A percentile compares a stretch with the other conserved stretches of the same genome.
Evolutionary conservation across 1,140 invertebrate species (phyloP).

Genomic region (Aphelinus certus): DNA sequence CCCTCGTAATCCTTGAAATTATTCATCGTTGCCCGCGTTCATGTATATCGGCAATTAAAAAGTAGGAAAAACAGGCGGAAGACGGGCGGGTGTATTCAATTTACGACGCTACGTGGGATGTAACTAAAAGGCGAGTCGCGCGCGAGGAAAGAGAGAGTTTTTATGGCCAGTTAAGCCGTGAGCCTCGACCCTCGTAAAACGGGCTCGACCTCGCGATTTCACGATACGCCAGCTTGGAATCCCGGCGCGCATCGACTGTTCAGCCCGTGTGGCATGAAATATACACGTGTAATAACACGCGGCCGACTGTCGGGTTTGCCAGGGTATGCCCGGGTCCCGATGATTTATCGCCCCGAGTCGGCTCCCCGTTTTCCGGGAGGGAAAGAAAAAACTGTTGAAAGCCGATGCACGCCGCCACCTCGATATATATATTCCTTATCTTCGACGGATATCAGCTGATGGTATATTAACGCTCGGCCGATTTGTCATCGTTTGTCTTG

Average conservation of each 20-base stretch:
- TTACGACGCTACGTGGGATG: background rate
- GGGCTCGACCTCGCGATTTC: background rate
- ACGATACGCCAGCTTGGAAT: background rate
- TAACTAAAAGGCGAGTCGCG: no score
- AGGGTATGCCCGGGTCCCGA: background rate
- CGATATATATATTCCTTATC: no score
- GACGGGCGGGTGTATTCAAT: background rate
- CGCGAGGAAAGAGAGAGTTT: conserved; percentile 7
- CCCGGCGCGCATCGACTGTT: background rate
- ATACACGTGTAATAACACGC: no score
- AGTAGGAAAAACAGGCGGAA: no score
- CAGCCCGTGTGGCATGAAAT: background rate
- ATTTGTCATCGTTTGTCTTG: conserved; percentile 25
- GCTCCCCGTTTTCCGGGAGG: no score
- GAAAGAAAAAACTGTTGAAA: no score
- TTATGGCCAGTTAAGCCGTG: conserved; percentile 32
- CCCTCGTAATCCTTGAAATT: no score
- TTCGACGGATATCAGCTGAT: no score
- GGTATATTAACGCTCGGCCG: background rate
- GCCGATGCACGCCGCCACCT: no score
- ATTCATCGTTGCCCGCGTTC: no score
- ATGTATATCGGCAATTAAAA: no score
- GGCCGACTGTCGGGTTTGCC: background rate
- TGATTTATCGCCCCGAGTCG: conserved; percentile 24
- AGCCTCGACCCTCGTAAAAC: conserved; percentile 18